These are phyloP conservation scores for Drosophila meridionalis DNA, from an alignment of 2,888 invertebrate species.

Conservation along the genomic window DNA sequence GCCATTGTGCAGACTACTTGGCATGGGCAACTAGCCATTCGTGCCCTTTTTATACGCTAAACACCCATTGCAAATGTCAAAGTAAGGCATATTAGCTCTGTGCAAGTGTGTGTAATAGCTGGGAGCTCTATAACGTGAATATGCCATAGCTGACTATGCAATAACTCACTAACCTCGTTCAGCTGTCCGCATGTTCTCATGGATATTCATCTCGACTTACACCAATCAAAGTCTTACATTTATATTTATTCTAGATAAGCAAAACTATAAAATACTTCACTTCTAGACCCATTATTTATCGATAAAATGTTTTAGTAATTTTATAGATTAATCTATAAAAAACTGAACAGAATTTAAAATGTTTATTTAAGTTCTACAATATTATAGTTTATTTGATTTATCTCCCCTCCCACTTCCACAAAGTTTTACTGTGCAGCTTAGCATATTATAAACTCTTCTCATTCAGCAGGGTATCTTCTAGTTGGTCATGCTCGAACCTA, in stretches of 20 bases:
- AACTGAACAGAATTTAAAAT: too few species aligned
- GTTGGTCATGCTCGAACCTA: neutral
- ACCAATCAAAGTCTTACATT: too few species aligned
- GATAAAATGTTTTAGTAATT: neutral
- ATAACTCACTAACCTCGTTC: too few species aligned
- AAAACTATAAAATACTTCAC: neutral
- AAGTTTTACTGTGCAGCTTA: too few species aligned
- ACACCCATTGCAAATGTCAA: neutral
- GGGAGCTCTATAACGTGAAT: neutral
- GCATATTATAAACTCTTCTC: neutral
- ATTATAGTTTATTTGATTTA: too few species aligned
- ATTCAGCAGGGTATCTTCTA: neutral
- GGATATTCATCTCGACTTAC: too few species aligned
- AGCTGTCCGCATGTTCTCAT: too few species aligned
- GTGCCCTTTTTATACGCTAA: neutral
- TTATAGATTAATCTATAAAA: too few species aligned
- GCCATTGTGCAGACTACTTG: constrained; percentile 34
- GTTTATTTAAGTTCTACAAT: too few species aligned
- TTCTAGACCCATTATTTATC: neutral
- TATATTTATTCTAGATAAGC: neutral
- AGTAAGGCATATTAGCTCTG: neutral
- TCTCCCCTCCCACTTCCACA: neutral
- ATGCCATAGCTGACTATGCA: neutral
- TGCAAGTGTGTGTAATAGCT: neutral
- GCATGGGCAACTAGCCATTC: constrained; percentile 6